Conservation (phyloP, 2,888 invertebrate species). For the Amphimallon solstitiale region DNA sequence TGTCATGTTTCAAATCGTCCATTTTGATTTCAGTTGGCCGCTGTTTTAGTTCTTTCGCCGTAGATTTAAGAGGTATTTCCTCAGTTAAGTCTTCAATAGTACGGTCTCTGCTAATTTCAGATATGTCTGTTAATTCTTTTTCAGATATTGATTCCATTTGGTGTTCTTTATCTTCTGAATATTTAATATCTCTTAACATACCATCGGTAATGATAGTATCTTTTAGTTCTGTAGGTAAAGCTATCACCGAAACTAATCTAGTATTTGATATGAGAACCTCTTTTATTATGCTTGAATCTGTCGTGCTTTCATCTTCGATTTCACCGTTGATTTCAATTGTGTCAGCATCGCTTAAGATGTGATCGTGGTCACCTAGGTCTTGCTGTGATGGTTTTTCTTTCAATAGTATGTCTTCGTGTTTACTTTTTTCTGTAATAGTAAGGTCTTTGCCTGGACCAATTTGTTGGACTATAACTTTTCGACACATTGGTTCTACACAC, state of each 20-base stretch:
- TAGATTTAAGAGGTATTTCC: conserved; percentile 34
- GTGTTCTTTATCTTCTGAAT: conserved; percentile 36
- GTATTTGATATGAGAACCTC: conserved; percentile 54
- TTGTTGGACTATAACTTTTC: conserved; percentile 51
- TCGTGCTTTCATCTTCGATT: conserved; percentile 8
- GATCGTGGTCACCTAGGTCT: not conserved
- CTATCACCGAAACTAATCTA: conserved; percentile 54
- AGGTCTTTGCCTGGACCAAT: conserved; percentile 11
- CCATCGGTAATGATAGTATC: conserved; percentile 42
- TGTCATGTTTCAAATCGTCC: conserved; percentile 27
- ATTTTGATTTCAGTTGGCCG: conserved; percentile 32
- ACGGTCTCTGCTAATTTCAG: conserved; percentile 34
- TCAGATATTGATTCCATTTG: conserved; percentile 41
- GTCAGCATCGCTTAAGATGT: not conserved
- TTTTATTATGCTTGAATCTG: conserved; percentile 48
- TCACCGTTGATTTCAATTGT: conserved; percentile 19
- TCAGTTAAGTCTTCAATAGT: conserved; percentile 34
- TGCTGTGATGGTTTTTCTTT: not conserved
- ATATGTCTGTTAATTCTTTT: conserved; percentile 40
- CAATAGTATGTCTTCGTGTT: not conserved
- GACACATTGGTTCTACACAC: conserved; percentile 54
- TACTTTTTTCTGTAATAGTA: not conserved
- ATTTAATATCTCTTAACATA: conserved; percentile 35
- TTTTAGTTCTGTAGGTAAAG: conserved; percentile 49
- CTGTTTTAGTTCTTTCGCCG: conserved; percentile 41